Evolutionary conservation across 2,888 invertebrate species (phyloP).

Genomic region (Drosophila histrio): DNA sequence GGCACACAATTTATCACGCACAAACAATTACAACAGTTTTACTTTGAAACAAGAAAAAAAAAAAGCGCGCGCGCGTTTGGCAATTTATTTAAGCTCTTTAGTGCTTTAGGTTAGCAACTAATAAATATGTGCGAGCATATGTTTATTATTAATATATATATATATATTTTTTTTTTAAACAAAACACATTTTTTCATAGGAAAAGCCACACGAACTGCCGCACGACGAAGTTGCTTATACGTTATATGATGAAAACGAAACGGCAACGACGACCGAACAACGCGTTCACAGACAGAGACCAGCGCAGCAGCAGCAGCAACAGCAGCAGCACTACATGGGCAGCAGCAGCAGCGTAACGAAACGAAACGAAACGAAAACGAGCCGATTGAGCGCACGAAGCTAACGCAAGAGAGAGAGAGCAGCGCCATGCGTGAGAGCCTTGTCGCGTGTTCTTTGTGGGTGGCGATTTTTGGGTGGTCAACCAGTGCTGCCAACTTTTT

Average conservation of each 20-base stretch:
- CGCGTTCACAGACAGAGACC: slow-evolving; percentile 48
- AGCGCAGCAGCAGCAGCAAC: slow-evolving; percentile 38
- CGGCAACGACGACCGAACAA: slow-evolving; percentile 50
- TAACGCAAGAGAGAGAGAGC: slow-evolving; percentile 21
- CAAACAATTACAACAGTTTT: slow-evolving; percentile 44
- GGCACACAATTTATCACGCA: slow-evolving; percentile 41
- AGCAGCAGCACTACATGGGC: slow-evolving; percentile 19
- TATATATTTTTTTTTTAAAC: slow-evolving; percentile 28
- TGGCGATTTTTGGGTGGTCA: slow-evolving; percentile 46
- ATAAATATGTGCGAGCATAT: slow-evolving; percentile 8
- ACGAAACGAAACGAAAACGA: slow-evolving; percentile 60
- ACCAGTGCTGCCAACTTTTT: no score
- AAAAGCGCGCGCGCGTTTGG: slow-evolving; percentile 28
- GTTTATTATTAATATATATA: slow-evolving; percentile 31
- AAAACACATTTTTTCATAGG: slow-evolving; percentile 50
- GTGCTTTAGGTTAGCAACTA: not conserved
- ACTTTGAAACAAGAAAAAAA: slow-evolving; percentile 6
- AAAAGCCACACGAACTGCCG: slow-evolving; percentile 69
- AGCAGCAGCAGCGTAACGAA: slow-evolving; percentile 38
- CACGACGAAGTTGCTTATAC: slow-evolving; percentile 71
- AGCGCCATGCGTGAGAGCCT: slow-evolving; percentile 59
- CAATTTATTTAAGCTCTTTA: slow-evolving; percentile 1
- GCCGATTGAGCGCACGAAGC: slow-evolving; percentile 49
- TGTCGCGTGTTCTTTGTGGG: slow-evolving; percentile 45
- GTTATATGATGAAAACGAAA: slow-evolving; percentile 80